Conservation (phyloP, 2,113 vertebrate species). For the Agelaius tricolor region DNA sequence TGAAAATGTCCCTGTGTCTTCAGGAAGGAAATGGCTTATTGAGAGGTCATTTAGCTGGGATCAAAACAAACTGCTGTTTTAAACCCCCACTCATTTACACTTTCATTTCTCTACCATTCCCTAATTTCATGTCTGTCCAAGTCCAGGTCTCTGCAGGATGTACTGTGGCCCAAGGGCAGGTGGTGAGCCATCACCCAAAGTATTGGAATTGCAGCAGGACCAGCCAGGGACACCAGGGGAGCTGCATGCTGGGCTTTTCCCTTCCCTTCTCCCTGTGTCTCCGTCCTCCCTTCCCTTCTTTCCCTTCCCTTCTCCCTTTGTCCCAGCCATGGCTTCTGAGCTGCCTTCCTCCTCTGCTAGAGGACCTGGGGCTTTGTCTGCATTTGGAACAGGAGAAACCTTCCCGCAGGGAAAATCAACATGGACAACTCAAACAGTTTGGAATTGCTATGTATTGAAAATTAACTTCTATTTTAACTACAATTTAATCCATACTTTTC, state of each 20-base stretch:
- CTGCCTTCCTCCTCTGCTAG: neutral
- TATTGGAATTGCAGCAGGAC: neutral
- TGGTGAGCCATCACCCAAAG: neutral
- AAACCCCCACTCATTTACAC: neutral
- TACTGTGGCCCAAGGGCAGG: fast-evolving
- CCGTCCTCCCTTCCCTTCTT: too few species aligned
- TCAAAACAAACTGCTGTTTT: neutral
- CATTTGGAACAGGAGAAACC: neutral
- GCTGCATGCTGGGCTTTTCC: neutral
- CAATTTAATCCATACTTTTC: constrained; percentile 30
- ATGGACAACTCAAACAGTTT: neutral
- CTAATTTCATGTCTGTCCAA: neutral
- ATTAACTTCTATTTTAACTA: constrained; percentile 9
- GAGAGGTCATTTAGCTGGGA: neutral
- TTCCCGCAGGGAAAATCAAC: neutral
- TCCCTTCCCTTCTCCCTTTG: neutral
- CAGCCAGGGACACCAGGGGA: neutral
- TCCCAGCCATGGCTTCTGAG: fast-evolving
- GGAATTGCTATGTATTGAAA: neutral
- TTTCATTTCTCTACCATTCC: neutral
- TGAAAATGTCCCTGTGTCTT: neutral
- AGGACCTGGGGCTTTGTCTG: neutral
- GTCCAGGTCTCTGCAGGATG: neutral
- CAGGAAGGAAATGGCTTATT: neutral
- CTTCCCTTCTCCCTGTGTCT: neutral